Conservation (phyloP, 1,140 invertebrate species). For the Aphelenchoides besseyi region DNA sequence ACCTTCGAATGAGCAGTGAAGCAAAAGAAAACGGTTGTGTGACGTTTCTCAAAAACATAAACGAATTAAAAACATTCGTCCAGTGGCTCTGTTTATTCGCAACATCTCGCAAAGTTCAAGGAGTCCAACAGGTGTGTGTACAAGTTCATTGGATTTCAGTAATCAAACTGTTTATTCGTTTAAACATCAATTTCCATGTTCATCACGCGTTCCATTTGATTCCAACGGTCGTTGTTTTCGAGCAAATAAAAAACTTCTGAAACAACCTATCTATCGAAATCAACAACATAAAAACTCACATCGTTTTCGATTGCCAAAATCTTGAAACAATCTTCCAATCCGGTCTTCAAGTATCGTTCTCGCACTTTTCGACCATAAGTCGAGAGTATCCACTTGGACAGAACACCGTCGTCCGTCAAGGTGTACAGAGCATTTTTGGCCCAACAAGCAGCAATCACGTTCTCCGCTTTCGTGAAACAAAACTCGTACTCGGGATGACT, state of each 20-base stretch:
- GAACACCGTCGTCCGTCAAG: constrained; percentile 9
- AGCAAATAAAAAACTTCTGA: constrained; percentile 17
- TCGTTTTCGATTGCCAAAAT: constrained; percentile 6
- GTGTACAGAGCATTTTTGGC: constrained; percentile 11
- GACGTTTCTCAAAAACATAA: too few relatives aligned
- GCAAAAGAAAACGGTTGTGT: too few relatives aligned
- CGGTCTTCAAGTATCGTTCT: constrained; percentile 3
- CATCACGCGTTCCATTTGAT: constrained; percentile 17
- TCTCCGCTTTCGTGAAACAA: neutral
- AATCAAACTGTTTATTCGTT: too few relatives aligned
- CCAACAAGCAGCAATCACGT: constrained; percentile 15
- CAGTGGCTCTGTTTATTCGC: too few relatives aligned
- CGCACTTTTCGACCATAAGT: constrained; percentile 1
- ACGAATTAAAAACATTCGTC: too few relatives aligned
- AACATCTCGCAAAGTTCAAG: too few relatives aligned
- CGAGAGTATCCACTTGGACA: constrained; percentile 1
- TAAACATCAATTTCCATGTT: too few relatives aligned
- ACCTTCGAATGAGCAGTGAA: too few relatives aligned
- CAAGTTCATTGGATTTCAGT: too few relatives aligned
- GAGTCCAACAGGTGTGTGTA: too few relatives aligned
- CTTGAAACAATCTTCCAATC: neutral
- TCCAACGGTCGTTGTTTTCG: neutral
- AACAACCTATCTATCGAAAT: neutral
- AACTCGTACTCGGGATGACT: constrained; percentile 8
- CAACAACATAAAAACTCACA: neutral